These are phyloP conservation scores for Oryzias javanicus DNA, from an alignment of 2,113 vertebrate species.

Conservation along the genomic window DNA sequence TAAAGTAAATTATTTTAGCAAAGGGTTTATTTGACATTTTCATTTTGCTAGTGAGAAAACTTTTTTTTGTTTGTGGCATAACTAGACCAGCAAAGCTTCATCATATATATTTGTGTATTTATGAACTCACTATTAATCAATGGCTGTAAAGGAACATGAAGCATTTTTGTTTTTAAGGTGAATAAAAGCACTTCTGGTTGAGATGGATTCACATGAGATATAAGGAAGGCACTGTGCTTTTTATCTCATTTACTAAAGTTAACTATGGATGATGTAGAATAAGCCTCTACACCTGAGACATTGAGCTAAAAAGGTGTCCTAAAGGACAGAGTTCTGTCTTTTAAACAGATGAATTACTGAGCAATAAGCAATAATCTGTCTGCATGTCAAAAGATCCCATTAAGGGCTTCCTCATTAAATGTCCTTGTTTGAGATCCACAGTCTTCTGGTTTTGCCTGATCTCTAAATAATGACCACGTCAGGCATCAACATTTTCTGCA, in stretches of 20 bases:
- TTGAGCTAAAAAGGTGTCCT: conserved; percentile 32
- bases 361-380: conserved; percentile 48
- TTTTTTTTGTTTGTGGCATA: too few species aligned
- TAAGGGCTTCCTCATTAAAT: conserved; percentile 51
- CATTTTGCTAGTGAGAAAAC: too few species aligned
- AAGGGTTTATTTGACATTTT: too few species aligned
- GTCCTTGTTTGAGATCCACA: conserved; percentile 18
- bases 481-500: conserved; percentile 12
- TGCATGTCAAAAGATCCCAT: conserved; percentile 61
- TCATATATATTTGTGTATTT: too few species aligned
- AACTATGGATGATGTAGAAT: conserved; percentile 66
- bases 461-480: conserved; percentile 41
- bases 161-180: too few species aligned
- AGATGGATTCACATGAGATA: conserved; percentile 45
- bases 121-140: too few species aligned
- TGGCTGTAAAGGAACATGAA: too few species aligned
- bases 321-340: conserved; percentile 52
- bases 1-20: too few species aligned
- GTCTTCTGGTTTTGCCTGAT: conserved; percentile 11
- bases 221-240: conserved; percentile 47
- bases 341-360: conserved; percentile 51
- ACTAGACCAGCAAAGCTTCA: too few species aligned
- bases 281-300: conserved; percentile 55
- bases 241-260: conserved; percentile 66
- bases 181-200: too few species aligned